Evolutionary conservation across 2,888 invertebrate genomes (phyloP), one percentile per base, ranked within the genome.

Genomic region (Drosophila subsilvestris): DNA sequence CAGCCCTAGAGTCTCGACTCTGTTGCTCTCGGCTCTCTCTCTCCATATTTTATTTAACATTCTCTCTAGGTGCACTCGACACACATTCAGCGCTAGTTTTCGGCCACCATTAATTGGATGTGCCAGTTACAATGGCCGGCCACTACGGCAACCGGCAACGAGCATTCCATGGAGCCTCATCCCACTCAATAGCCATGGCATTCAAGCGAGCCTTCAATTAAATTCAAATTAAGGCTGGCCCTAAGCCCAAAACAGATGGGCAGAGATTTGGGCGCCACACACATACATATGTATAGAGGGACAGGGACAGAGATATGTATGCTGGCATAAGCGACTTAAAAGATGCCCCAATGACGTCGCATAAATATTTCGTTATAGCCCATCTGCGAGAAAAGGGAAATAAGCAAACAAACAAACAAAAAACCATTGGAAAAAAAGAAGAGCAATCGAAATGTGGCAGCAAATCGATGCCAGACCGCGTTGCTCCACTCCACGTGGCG

Each of bases 331-430:
- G 37, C 66, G 76, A 83, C 76, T 79, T 74, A 79, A 87, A 84
- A 79, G 82, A 84, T 78, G 78, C 86, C 83, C 82, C 87, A 87
- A 82, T 85, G 84, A 85, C 76, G 67, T 65, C 75, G 87, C 84
- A 84, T 87, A 84, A 87, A 84, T 87, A 85, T 83, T 84, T 79
- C 77, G 74, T 72, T 80, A 68, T 76, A 49, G 75, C 72, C 72
- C 68, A 51, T 63, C 71, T 66, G 65, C 73, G 60, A 72, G 58
- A 51, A 63, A 17, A 29, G 17, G 54, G 29, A 56, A 53, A 22
- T 17, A 56, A n/a, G n/a, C n/a, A n/a, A n/a, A n/a, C n/a, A n/a
- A n/a, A n/a, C 17, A 44, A 32, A 45, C 14, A 29, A 14, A 27
- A 37, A 43, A 1, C 14, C 14, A 42, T 12, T n/a, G 18, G n/a